Conservation (phyloP, 2,888 invertebrate genomes). For the Lathronympha strigana region DNA sequence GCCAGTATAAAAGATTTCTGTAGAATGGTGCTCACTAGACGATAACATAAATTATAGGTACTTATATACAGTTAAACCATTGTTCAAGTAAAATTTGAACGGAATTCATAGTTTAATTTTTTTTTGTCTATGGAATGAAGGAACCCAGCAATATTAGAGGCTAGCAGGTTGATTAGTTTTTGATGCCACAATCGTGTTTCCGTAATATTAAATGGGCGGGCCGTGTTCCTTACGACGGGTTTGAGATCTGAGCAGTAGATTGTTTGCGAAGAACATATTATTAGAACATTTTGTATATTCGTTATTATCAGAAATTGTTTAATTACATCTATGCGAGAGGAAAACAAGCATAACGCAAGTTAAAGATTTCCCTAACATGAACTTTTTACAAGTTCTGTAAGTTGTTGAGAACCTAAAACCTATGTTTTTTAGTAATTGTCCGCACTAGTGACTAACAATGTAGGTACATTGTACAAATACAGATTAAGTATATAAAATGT, state of each 20-base stretch:
- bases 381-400: too few species aligned
- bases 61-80: background rate
- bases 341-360: too few species aligned
- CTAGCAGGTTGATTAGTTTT: conserved; percentile 34
- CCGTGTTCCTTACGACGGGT: conserved; percentile 1
- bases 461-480: too few species aligned
- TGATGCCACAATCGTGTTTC: conserved; percentile 33
- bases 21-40: background rate
- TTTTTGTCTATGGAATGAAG: conserved; percentile 4
- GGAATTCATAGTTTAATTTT: background rate
- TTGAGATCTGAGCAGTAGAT: conserved; percentile 15
- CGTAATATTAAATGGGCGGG: conserved; percentile 33
- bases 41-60: background rate
- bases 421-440: too few species aligned
- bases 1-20: too few species aligned
- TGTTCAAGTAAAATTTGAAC: background rate
- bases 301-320: too few species aligned
- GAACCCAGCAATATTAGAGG: conserved; percentile 10
- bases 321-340: too few species aligned
- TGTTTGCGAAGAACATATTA: background rate
- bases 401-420: too few species aligned
- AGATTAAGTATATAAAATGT: too few species aligned
- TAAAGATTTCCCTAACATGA: too few species aligned
- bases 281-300: background rate
- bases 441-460: too few species aligned